A percentile compares a stretch with the other conserved stretches of the same genome.
phyloP scores from a whole-genome alignment of 2,888 invertebrate species.

The Tachina lurida region DNA sequence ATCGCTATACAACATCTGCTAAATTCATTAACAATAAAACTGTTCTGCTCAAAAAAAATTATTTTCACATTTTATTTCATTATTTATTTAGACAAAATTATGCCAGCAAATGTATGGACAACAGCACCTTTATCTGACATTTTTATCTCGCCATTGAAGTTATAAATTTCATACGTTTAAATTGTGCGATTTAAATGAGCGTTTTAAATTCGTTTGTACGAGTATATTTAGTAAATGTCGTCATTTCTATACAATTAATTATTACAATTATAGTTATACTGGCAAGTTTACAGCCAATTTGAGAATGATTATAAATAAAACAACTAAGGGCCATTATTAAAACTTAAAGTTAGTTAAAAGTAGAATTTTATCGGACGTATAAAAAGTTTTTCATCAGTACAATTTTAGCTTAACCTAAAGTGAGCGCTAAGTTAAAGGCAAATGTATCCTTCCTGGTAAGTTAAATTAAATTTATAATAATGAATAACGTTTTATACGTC shows the following conservation, averaged over 20 bases:
- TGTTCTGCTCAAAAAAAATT: slow-evolving; percentile 7
- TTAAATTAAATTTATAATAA: no score
- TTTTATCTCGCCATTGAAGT: slow-evolving; percentile 35
- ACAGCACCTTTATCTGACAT: slow-evolving; percentile 25
- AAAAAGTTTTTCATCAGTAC: no score
- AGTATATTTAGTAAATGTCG: background rate
- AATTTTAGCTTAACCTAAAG: no score
- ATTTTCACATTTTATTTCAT: slow-evolving; percentile 9
- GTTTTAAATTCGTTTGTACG: slow-evolving; percentile 23
- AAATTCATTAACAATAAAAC: slow-evolving; percentile 63
- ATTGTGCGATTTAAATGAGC: slow-evolving; percentile 19
- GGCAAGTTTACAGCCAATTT: no score
- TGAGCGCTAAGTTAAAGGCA: no score
- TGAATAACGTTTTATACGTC: no score
- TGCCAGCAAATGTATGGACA: slow-evolving; percentile 7
- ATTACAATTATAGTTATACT: no score
- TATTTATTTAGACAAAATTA: slow-evolving; percentile 49
- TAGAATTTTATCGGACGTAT: no score
- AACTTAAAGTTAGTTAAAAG: no score
- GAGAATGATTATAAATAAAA: no score
- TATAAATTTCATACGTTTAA: slow-evolving; percentile 28
- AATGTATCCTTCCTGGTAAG: no score
- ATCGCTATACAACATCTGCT: slow-evolving; percentile 56
- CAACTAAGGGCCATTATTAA: no score
- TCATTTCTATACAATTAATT: slow-evolving; percentile 4